A percentile compares a stretch with the other conserved stretches of the same genome.
phyloP scores from a whole-genome alignment of 2,113 vertebrate genomes.

The Dromiciops gliroides region DNA sequence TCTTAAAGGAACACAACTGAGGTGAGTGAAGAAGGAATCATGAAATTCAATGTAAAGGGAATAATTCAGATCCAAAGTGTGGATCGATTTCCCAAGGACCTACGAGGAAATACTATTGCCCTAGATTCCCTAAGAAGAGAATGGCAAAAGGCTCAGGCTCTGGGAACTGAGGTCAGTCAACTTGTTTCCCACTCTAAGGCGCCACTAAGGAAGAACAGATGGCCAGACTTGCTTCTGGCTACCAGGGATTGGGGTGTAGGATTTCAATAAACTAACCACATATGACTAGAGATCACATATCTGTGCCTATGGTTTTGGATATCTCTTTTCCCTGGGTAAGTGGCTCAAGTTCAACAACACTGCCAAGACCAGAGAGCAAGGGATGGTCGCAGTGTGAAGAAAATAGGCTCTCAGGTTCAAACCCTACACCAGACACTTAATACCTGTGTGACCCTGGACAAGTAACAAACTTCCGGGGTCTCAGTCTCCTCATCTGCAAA shows the following conservation, averaged over 20 bases:
- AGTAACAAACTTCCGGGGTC: background rate
- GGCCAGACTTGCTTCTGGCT: background rate
- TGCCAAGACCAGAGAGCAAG: background rate
- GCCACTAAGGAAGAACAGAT: background rate
- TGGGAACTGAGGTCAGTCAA: background rate
- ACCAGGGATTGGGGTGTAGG: background rate
- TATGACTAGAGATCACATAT: no score
- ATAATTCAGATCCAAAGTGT: background rate
- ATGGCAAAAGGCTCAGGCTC: background rate
- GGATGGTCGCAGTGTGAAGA: background rate
- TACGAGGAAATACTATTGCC: background rate
- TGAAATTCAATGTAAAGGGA: background rate
- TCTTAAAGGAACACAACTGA: background rate
- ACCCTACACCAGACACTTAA: background rate
- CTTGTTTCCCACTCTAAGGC: background rate
- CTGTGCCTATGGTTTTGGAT: no score
- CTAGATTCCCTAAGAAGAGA: background rate
- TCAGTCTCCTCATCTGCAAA: background rate
- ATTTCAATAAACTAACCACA: background rate
- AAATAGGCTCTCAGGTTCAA: background rate
- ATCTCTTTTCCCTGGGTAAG: no score
- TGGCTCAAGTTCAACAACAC: background rate
- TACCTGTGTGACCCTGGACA: background rate
- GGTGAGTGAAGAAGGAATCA: no score
- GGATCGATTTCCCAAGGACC: background rate